Percentiles rank a stretch among this genome's conserved stretches.
These are phyloP conservation scores for Agrilus planipennis DNA, from an alignment of 1,140 invertebrate species.

Conservation along the genomic window DNA sequence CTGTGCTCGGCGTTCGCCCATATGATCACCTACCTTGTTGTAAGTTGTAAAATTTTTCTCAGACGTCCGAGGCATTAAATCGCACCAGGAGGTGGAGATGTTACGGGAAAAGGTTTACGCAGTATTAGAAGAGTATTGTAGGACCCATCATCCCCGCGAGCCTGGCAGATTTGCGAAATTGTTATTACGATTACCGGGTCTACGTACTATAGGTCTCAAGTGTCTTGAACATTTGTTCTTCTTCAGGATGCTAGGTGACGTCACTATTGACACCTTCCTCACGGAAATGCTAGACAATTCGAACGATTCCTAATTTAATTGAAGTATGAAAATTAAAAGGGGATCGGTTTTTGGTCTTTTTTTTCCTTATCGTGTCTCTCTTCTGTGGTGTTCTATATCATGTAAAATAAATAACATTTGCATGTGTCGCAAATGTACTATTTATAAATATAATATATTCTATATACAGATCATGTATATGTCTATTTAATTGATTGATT, in stretches of 20 bases:
- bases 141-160: conserved; percentile 75
- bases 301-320: conserved; percentile 17
- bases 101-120: conserved; percentile 88
- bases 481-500: too few relatives aligned
- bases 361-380: too few relatives aligned
- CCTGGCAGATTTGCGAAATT: conserved; percentile 91
- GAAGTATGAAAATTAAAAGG: too few relatives aligned
- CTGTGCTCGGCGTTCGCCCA: too few relatives aligned
- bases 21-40: too few relatives aligned
- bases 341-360: too few relatives aligned
- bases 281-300: conserved; percentile 57
- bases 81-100: conserved; percentile 69
- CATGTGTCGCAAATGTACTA: too few relatives aligned
- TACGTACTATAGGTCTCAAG: conserved; percentile 91
- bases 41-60: too few relatives aligned
- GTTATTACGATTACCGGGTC: conserved; percentile 79
- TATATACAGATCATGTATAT: too few relatives aligned
- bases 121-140: conserved; percentile 88
- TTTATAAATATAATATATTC: too few relatives aligned
- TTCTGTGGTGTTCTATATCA: too few relatives aligned
- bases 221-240: conserved; percentile 93
- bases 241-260: conserved; percentile 78
- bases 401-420: too few relatives aligned
- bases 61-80: conserved; percentile 82
- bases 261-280: conserved; percentile 56